phyloP scores from a whole-genome alignment of 2,888 invertebrate genomes.

The Drosophila nr. perissopoda region DNA sequence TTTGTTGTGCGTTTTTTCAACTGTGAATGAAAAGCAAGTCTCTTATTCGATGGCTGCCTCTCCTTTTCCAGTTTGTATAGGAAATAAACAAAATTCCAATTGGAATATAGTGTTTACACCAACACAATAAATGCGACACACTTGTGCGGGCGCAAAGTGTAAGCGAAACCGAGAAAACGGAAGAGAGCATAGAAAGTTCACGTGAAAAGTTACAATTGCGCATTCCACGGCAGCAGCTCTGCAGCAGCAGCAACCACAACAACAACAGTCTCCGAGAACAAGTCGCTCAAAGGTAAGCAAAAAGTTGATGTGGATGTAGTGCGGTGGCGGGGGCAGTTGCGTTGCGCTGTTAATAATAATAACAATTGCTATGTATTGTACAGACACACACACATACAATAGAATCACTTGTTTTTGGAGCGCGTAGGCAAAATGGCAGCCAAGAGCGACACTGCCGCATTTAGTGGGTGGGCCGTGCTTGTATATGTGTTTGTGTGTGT shows the following conservation, averaged over 20 bases:
- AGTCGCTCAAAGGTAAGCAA: constrained; percentile 64
- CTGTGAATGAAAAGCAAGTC: constrained; percentile 11
- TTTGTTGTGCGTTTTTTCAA: neutral
- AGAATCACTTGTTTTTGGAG: constrained; percentile 66
- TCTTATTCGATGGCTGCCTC: constrained; percentile 57
- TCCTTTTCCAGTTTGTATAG: constrained; percentile 48
- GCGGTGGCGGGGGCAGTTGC: constrained; percentile 35
- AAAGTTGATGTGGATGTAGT: constrained; percentile 43
- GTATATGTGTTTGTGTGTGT: constrained; percentile 1
- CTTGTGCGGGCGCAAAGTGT: constrained; percentile 73
- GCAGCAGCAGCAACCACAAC: constrained; percentile 40
- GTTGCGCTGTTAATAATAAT: constrained; percentile 67
- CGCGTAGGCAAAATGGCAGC: constrained; percentile 75
- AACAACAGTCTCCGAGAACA: constrained; percentile 41
- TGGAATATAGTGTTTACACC: constrained; percentile 57
- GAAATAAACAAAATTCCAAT: constrained; percentile 69
- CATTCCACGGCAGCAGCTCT: constrained; percentile 66
- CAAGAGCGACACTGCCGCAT: constrained; percentile 38
- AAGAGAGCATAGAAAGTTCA: constrained; percentile 54
- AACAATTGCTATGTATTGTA: constrained; percentile 71
- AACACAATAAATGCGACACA: constrained; percentile 53
- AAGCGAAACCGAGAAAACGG: constrained; percentile 41
- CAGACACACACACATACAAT: constrained; percentile 22
- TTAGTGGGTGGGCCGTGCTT: constrained; percentile 53
- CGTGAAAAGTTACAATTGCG: constrained; percentile 62